Evolutionary conservation across 2,888 invertebrate species (phyloP), one percentile per base, ranked within the genome.

Genomic region (Neoascia interrupta): DNA sequence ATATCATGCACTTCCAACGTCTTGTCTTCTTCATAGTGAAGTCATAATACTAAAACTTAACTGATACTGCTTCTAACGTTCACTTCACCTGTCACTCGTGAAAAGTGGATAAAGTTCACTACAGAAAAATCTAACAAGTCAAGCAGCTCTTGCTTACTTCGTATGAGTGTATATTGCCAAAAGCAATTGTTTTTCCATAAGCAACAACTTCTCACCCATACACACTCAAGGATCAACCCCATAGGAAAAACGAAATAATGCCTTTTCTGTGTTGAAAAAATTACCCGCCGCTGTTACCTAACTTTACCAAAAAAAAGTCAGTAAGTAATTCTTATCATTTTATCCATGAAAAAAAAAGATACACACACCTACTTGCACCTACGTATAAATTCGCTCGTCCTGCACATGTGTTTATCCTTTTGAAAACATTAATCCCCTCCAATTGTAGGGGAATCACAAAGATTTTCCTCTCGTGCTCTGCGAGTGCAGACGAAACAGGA

Each of bases 391-490:
- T n/a, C n/a, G n/a, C 23, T 10, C 28, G 28, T 45, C 18, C 28
- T 51, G 21, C 49, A 37, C 43, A 63, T 31, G 36, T 72, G 72
- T 76, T 76, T 76, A 79, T 79, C 73, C 79, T 79, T 79, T 79
- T 79, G 68, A 79, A 68, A 66, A 43, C 73, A 79, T 79, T 79
- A 79, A 79, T 79, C 66, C 66, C 54, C 54, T 21, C 39, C 72
- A 64, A 69, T 54, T 61, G 61, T 53, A 28, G 8, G 18, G 34
- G 26, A 69, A 54, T 63, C 56, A 41, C 31, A 43, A 41, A 58
- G 43, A 64, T 41, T 49, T 47, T 39, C 18, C 15, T 13, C 6
- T 45, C 19, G 28, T 3, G 37, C 8, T 8, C 13, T 47, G 16
- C 34, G 11, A 6, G 19, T 47, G 47, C 51, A 47, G 15, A 39